Base-by-base conservation (phyloP, 2,888 invertebrate genomes). In the Dynastes grantii region DNA sequence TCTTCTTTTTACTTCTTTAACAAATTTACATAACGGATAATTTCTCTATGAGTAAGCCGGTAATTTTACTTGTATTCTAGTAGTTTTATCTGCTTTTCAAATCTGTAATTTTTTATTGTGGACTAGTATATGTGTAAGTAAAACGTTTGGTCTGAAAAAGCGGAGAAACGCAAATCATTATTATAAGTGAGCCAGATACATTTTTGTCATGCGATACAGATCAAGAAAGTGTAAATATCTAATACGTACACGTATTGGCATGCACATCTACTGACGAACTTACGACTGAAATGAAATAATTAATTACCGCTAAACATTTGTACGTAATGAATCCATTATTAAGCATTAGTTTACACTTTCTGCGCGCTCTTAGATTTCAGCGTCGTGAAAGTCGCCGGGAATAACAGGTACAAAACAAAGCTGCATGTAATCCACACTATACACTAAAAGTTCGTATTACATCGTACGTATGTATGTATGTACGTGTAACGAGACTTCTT, bases 291-390 rank as follows among this genome's bases (percentile, higher is more conserved):
- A 61, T 27, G 73, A 49, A 45, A 75, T 61, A 75, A 61, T 75
- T 75, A 61, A 75, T 75, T 49, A 61, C 61, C 45, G 27, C 61
- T 49, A 61, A 61, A 40, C 4, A 76, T 58, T 68, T 29, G 32
- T 45, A 68, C 67, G 68, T 68, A 76, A 76, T 68, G 76, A 76
- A 68, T 67, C 68, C 55, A 76, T 76, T 76, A 76, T 61, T 40
- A 32, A 55, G 76, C 76, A 76, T 76, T 76, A 64, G 67, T 67
- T 76, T 76, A 76, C 76, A 76, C 67, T 76, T 76, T 76, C 76
- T 67, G 76, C 76, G 11, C 53, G 22, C 55, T 58, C 76, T 76
- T 58, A 6, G 65, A 16, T 76, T 76, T 68, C 76, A 76, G 37
- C 51, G 29, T 76, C 65, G 58, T 76, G 76, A 76, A 76, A 76